A percentile compares a stretch with the other conserved stretches of the same genome.
These are phyloP conservation scores for Colius striatus DNA, from an alignment of 2,113 vertebrate genomes.

Conservation along the genomic window DNA sequence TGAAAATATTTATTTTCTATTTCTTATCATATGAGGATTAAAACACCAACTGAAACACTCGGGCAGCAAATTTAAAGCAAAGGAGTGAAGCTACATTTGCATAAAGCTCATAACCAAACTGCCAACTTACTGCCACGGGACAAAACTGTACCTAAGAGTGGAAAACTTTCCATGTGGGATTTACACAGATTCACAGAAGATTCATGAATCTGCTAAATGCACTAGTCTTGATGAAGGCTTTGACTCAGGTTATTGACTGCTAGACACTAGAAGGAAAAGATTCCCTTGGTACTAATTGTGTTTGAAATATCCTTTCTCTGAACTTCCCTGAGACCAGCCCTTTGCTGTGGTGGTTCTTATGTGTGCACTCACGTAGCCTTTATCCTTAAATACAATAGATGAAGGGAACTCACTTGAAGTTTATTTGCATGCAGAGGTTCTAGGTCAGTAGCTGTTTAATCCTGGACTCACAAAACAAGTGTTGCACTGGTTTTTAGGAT, in stretches of 20 bases:
- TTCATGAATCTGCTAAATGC: background rate
- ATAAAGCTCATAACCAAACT: background rate
- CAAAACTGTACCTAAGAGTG: background rate
- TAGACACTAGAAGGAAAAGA: background rate
- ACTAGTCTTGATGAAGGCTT: background rate
- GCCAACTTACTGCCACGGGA: background rate
- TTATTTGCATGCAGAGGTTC: conserved; percentile 4
- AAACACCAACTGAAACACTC: background rate
- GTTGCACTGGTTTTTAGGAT: background rate
- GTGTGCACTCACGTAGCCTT: background rate
- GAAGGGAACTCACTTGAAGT: background rate
- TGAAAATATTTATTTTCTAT: background rate
- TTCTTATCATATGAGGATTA: background rate
- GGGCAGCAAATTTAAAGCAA: background rate
- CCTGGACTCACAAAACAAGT: background rate
- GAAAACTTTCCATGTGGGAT: background rate
- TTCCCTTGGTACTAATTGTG: background rate
- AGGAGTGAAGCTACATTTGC: background rate
- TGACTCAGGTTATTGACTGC: background rate
- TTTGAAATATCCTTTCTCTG: background rate
- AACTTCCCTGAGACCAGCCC: background rate
- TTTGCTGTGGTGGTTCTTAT: background rate
- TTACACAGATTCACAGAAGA: background rate
- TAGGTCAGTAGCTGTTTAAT: background rate
- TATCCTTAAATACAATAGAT: background rate